Evolutionary conservation across 2,797 vertebrate species (phyloP).

Genomic region (Phalloptychus januarius): DNA sequence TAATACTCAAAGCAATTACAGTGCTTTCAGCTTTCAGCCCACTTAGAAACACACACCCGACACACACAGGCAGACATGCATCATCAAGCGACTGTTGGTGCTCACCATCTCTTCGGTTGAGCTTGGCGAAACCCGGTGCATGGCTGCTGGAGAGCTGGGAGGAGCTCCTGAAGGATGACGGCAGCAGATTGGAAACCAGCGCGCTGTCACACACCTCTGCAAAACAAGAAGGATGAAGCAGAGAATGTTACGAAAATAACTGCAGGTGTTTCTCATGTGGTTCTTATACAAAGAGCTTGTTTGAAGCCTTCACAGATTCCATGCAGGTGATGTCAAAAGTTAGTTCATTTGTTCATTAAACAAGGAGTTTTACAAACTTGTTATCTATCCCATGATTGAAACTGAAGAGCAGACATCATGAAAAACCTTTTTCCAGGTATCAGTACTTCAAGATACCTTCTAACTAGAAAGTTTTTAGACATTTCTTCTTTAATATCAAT

Average conservation of each 20-base stretch:
- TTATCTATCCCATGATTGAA: not conserved
- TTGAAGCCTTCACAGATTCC: not conserved
- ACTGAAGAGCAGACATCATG: not conserved
- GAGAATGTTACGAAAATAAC: not conserved
- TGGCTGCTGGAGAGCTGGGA: slow-evolving; percentile 75
- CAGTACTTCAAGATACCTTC: not conserved
- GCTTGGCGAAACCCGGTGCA: slow-evolving; percentile 75
- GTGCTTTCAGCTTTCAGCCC: not conserved
- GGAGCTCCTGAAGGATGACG: slow-evolving; percentile 78
- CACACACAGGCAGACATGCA: not conserved
- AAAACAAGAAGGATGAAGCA: slow-evolving; percentile 4
- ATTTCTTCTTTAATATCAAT: not conserved
- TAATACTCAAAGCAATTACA: slow-evolving; percentile 3
- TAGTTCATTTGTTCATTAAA: not conserved
- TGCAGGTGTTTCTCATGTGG: not conserved
- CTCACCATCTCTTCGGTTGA: slow-evolving; percentile 80
- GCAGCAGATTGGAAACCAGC: slow-evolving; percentile 66
- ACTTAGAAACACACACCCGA: not conserved
- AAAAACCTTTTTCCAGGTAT: not conserved
- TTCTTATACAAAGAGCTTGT: not conserved
- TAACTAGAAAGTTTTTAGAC: not conserved
- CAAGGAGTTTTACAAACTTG: not conserved
- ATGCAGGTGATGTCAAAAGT: not conserved
- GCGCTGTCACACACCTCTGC: slow-evolving; percentile 76
- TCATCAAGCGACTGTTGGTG: not conserved